Evolutionary conservation across 1,140 invertebrate species (phyloP), one percentile per base, ranked within the genome.

Genomic region (Monochamus saltuarius): DNA sequence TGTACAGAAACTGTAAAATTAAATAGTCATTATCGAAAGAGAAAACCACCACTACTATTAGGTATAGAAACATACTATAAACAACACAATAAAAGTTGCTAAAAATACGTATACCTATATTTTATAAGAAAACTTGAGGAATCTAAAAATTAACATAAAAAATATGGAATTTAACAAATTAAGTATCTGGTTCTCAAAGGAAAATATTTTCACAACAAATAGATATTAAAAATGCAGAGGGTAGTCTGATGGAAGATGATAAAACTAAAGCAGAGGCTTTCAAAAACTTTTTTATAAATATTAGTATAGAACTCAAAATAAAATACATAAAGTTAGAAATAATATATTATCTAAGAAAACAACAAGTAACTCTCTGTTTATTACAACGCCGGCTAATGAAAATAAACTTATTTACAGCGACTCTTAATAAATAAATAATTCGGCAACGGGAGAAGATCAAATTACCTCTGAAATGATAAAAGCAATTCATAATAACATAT

Each of bases 41-140:
- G 19, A 50, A 19, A 50, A 50, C 16, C 22, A n/a, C n/a, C n/a
- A n/a, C n/a, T n/a, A n/a, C n/a, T n/a, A n/a, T n/a, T n/a, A n/a
- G n/a, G n/a, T n/a, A 22, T 50, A 50, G 47, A 50, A 50, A 50
- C 29, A 50, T 2, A 19, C 29, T n/a, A n/a, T 50, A 34, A 50
- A 50, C 29, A 29, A 50, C 8, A 29, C 22, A 29, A 29, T 29
- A 3, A 2, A 29, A 29, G 22, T 29, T 29, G 22, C 22, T 29
- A 29, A 29, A 29, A 29, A 29, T 29, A 29, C 6, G 22, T 29
- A n/a, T n/a, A n/a, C n/a, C n/a, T n/a, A n/a, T n/a, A 13, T 16
- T 40, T 13, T 40, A 2, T 2, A 40, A 40, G 7, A n/a, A 17
- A 50, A 29, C 6, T 50, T 29, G 34, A 29, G 19, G 47, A 50